Evolutionary conservation across 2,797 vertebrate genomes (phyloP).

Genomic region (Phoeniculus purpureus): DNA sequence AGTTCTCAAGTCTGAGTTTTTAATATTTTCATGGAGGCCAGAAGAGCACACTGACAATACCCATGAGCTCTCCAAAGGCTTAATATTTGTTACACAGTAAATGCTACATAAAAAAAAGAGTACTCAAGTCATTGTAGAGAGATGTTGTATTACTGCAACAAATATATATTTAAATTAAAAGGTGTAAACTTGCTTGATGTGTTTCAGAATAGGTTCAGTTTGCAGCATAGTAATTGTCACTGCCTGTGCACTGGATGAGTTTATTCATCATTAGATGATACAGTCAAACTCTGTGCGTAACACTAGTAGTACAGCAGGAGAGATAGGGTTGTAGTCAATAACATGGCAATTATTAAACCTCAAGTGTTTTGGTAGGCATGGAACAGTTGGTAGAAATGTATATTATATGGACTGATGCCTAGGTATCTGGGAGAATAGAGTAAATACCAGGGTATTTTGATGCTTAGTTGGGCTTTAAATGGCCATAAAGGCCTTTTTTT

Average conservation of each 20-base stretch:
- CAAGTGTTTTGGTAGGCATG: background rate
- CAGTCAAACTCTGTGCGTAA: background rate
- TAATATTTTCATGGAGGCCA: background rate
- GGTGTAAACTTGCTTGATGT: background rate
- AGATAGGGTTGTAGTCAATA: background rate
- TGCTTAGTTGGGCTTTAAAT: background rate
- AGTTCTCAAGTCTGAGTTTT: background rate
- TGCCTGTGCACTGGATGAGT: background rate
- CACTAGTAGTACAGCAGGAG: background rate
- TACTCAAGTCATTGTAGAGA: background rate
- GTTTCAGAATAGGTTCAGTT: background rate
- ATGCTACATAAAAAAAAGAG: background rate
- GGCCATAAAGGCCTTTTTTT: background rate
- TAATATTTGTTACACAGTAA: background rate
- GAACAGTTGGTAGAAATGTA: background rate
- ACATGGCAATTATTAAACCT: background rate
- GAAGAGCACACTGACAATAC: background rate
- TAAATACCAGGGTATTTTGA: background rate
- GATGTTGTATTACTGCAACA: background rate
- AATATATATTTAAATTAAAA: background rate
- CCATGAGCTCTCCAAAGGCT: background rate
- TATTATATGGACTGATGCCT: background rate
- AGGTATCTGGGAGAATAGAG: background rate
- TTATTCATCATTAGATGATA: background rate
- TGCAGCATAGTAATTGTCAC: background rate